Percentiles rank a stretch among this genome's conserved stretches.
phyloP scores from a whole-genome alignment of 2,113 vertebrate genomes.

The Apodemus sylvaticus region DNA sequence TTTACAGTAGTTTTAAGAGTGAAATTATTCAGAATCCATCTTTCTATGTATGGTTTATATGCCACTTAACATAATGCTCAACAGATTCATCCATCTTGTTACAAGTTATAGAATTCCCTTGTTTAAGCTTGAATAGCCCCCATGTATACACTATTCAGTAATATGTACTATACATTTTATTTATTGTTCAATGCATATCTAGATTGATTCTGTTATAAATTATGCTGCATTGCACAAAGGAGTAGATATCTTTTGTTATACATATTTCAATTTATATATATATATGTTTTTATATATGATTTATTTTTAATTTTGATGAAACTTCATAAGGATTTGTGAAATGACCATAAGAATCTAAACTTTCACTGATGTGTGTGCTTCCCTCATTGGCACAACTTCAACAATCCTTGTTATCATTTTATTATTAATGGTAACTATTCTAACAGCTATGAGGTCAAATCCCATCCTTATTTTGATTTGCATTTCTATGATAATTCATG shows the following conservation, averaged over 20 bases:
- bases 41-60: background rate
- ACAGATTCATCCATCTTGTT: background rate
- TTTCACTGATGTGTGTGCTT: background rate
- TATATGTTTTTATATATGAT: background rate
- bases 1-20: background rate
- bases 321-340: background rate
- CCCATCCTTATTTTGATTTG: background rate
- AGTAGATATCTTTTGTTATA: background rate
- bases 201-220: background rate
- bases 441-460: background rate
- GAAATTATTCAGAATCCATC: background rate
- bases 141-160: background rate
- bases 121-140: background rate
- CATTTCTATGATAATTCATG: background rate
- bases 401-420: background rate
- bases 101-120: background rate
- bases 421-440: background rate
- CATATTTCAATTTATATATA: background rate
- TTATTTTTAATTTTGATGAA: slow-evolving; percentile 16
- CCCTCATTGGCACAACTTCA: background rate
- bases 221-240: background rate
- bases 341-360: background rate
- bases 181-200: background rate
- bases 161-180: background rate
- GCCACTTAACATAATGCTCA: background rate